Conservation (phyloP, 1,140 invertebrate genomes). For the Drosophila carrolli region DNA sequence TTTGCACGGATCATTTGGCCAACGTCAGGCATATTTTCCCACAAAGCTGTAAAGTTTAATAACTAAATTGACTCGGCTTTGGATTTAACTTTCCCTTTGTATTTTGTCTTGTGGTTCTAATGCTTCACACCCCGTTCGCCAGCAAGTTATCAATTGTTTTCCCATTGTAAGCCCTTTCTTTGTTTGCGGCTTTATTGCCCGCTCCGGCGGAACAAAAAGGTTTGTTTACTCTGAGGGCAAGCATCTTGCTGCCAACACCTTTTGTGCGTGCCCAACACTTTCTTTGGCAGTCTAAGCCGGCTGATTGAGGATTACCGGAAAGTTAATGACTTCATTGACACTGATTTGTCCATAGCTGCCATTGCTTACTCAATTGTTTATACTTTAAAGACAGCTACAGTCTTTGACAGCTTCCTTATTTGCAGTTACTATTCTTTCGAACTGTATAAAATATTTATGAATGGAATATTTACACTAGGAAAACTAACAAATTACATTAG, state of each 20-base stretch:
- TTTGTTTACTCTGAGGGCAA: conserved; percentile 7
- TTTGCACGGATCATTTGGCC: conserved; percentile 43
- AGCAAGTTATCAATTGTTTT: conserved; percentile 9
- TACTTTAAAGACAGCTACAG: background rate
- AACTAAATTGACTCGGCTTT: conserved; percentile 35
- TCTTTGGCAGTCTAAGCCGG: conserved; percentile 17
- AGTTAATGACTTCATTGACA: conserved; percentile 47
- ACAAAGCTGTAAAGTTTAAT: conserved; percentile 43
- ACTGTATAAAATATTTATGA: too few relatives aligned
- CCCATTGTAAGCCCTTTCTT: conserved; percentile 30
- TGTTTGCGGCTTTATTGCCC: conserved; percentile 31
- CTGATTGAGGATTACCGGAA: conserved; percentile 39
- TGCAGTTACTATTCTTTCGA: too few relatives aligned
- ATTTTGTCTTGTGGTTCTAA: conserved; percentile 27
- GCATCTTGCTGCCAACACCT: conserved; percentile 44
- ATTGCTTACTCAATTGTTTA: conserved; percentile 14
- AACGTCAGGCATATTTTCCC: background rate
- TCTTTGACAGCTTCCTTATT: too few relatives aligned
- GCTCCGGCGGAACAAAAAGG: conserved; percentile 19
- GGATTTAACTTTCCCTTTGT: conserved; percentile 15
- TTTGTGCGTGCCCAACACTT: conserved; percentile 37
- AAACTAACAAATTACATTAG: too few relatives aligned
- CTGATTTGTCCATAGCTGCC: conserved; percentile 1
- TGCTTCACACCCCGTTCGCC: conserved; percentile 5
- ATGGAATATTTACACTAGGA: too few relatives aligned